Evolutionary conservation across 2,113 vertebrate species (phyloP).

Genomic region (Pholis gunnellus): DNA sequence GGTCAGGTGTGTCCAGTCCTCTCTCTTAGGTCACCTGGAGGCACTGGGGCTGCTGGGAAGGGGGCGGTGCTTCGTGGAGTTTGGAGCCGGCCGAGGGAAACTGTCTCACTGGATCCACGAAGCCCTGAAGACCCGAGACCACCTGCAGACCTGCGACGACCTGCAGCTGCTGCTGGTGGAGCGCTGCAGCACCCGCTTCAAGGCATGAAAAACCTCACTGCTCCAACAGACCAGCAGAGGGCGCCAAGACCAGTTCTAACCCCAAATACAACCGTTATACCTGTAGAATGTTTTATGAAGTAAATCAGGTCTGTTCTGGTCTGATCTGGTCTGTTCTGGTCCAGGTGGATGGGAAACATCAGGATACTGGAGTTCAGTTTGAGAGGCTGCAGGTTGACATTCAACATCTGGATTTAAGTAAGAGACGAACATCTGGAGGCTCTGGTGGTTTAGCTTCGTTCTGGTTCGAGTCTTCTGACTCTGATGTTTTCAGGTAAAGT

Average conservation of each 20-base stretch:
- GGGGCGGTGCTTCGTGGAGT: conserved; percentile 93
- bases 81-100: conserved; percentile 95
- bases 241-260: not conserved
- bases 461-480: not conserved
- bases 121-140: conserved; percentile 85
- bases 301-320: not conserved
- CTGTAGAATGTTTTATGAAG: not conserved
- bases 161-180: conserved; percentile 94
- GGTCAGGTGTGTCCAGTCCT: conserved; percentile 85
- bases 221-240: not conserved
- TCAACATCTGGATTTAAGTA: conserved; percentile 94
- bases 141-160: conserved; percentile 77
- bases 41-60: conserved; percentile 88
- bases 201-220: conserved; percentile 73
- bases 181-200: conserved; percentile 93
- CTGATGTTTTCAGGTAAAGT: conserved; percentile 84
- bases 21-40: conserved; percentile 95
- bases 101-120: conserved; percentile 96
- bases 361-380: conserved; percentile 84
- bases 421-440: conserved; percentile 62
- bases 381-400: conserved; percentile 97
- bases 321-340: not conserved
- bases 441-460: not conserved
- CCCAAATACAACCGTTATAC: not conserved
- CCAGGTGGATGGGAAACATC: conserved; percentile 96